A percentile compares a stretch with the other conserved stretches of the same genome.
phyloP scores from a whole-genome alignment of 2,888 invertebrate genomes.

The Pardosa pseudoannulata region DNA sequence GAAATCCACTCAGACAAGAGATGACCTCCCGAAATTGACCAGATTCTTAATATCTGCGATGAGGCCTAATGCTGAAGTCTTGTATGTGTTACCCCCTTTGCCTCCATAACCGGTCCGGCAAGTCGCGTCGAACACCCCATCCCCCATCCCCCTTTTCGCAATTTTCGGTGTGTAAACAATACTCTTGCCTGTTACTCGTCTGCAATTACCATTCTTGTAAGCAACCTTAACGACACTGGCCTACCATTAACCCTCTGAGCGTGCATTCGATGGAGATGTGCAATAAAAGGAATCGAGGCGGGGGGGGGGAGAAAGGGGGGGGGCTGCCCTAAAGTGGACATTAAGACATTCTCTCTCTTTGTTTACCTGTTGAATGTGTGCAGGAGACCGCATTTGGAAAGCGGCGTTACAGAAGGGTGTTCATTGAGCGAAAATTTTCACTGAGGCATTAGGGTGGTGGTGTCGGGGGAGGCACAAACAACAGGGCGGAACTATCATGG shows the following conservation, averaged over 20 bases:
- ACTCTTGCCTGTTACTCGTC: neutral
- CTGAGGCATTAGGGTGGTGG: no score
- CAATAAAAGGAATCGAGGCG: neutral
- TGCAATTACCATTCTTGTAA: constrained; percentile 10
- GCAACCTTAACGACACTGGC: neutral
- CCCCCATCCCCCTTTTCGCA: neutral
- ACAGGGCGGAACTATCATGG: no score
- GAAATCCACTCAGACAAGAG: no score
- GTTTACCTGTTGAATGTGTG: neutral
- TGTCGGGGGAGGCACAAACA: no score
- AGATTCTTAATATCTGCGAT: neutral
- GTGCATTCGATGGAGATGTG: neutral
- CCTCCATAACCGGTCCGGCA: neutral
- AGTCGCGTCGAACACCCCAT: neutral
- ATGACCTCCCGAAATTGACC: no score
- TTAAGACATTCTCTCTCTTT: neutral
- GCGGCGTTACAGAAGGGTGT: neutral
- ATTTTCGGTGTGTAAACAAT: constrained; percentile 1
- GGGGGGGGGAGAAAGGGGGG: no score
- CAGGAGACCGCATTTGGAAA: no score
- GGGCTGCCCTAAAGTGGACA: neutral
- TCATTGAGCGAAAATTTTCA: neutral
- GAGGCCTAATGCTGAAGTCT: neutral
- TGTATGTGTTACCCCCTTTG: neutral
- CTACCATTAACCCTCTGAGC: neutral